A percentile compares a stretch with the other conserved stretches of the same genome.
These are phyloP conservation scores for Phalera bucephala DNA, from an alignment of 2,888 invertebrate species.

Conservation along the genomic window DNA sequence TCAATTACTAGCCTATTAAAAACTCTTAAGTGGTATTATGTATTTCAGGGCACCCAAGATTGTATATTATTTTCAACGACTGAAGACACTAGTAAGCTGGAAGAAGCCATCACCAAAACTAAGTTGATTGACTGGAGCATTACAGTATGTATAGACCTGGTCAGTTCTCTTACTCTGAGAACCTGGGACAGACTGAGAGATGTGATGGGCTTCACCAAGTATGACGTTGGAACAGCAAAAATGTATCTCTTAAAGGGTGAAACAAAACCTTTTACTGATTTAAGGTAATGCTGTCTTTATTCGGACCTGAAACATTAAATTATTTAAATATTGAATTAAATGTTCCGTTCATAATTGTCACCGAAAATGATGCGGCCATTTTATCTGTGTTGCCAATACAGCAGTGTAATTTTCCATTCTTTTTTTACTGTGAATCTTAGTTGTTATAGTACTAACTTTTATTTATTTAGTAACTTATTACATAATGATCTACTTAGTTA, in stretches of 20 bases:
- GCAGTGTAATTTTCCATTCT: too few species aligned
- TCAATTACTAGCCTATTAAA: too few species aligned
- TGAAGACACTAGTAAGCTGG: constrained; percentile 33
- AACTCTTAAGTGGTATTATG: too few species aligned
- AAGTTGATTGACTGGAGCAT: constrained; percentile 35
- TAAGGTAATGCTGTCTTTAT: constrained; percentile 11
- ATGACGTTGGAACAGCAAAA: constrained; percentile 15
- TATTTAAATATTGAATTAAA: too few species aligned
- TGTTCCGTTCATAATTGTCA: too few species aligned
- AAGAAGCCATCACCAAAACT: constrained; percentile 34
- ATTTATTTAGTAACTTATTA: too few species aligned
- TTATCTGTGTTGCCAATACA: too few species aligned
- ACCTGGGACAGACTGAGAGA: constrained; percentile 14
- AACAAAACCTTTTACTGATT: constrained; percentile 17
- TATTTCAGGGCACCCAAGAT: constrained; percentile 15
- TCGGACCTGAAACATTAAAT: too few species aligned
- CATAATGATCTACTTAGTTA: too few species aligned
- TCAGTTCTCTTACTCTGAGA: constrained; percentile 15
- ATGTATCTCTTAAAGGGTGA: constrained; percentile 13
- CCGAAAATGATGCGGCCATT: too few species aligned
- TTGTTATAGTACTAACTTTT: too few species aligned
- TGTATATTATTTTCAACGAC: constrained; percentile 26
- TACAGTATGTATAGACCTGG: constrained; percentile 4
- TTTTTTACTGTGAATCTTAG: too few species aligned
- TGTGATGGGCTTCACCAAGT: constrained; percentile 11